Percentiles rank a stretch among this genome's conserved stretches.
Evolutionary conservation across 2,888 invertebrate genomes (phyloP).

Genomic region (Ophraella communa): DNA sequence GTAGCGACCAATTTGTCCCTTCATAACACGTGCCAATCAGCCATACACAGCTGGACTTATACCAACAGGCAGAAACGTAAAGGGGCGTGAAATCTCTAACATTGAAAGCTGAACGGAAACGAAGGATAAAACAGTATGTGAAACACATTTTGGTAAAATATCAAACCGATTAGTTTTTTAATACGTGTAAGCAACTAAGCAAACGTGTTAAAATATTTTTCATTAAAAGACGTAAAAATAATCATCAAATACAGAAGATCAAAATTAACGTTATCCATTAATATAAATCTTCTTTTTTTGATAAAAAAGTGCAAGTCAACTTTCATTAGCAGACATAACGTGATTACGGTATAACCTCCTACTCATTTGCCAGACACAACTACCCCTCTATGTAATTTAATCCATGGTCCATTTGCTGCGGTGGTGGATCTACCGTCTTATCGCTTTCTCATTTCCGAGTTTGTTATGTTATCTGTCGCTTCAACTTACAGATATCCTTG

Average conservation of each 20-base stretch:
- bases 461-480: constrained; percentile 43
- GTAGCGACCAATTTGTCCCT: constrained; percentile 40
- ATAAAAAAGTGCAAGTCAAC: constrained; percentile 4
- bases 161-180: neutral
- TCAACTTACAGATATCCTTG: constrained; percentile 21
- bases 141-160: neutral
- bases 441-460: constrained; percentile 48
- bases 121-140: neutral
- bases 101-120: constrained; percentile 12
- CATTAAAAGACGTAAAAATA: neutral
- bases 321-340: constrained; percentile 10
- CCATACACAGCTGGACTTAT: constrained; percentile 37
- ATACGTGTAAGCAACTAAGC: neutral
- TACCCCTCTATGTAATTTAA: constrained; percentile 38
- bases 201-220: too few species aligned
- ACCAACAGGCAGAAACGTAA: constrained; percentile 15
- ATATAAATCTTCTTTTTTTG: too few species aligned
- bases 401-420: constrained; percentile 47
- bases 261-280: too few species aligned
- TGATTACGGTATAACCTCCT: constrained; percentile 19
- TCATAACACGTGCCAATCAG: constrained; percentile 38
- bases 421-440: constrained; percentile 41
- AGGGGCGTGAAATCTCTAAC: constrained; percentile 14
- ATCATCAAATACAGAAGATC: too few species aligned
- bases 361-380: constrained; percentile 21